These are phyloP conservation scores for Chlorodrepanis virens DNA, from an alignment of 2,113 vertebrate genomes.

Conservation along the genomic window DNA sequence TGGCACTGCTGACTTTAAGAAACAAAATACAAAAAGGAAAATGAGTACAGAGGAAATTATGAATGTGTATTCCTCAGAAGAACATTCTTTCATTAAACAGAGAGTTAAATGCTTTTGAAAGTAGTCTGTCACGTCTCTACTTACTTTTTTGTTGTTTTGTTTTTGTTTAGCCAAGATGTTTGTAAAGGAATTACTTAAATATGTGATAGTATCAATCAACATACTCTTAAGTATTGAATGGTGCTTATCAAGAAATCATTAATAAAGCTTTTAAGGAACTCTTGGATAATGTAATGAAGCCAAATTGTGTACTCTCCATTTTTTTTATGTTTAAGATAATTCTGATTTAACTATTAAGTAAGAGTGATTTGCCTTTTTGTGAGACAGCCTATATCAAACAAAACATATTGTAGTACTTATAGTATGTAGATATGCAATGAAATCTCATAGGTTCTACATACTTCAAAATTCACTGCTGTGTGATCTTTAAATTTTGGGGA, in stretches of 20 bases:
- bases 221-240: not conserved
- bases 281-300: not conserved
- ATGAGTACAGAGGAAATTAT: not conserved
- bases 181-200: not conserved
- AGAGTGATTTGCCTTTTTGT: not conserved
- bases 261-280: not conserved
- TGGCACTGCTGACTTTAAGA: not conserved
- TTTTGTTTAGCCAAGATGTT: not conserved
- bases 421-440: not conserved
- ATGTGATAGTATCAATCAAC: not conserved
- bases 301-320: not conserved
- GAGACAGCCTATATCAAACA: not conserved
- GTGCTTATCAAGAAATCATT: not conserved
- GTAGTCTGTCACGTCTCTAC: not conserved
- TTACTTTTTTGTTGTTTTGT: not conserved
- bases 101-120: not conserved
- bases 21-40: not conserved
- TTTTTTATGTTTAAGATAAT: not conserved
- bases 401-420: not conserved
- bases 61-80: not conserved
- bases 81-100: not conserved
- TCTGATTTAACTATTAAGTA: not conserved
- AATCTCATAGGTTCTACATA: not conserved
- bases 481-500: not conserved
- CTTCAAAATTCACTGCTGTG: not conserved